Base-by-base conservation (phyloP, 2,888 invertebrate genomes). In the Drosophila mimica region DNA sequence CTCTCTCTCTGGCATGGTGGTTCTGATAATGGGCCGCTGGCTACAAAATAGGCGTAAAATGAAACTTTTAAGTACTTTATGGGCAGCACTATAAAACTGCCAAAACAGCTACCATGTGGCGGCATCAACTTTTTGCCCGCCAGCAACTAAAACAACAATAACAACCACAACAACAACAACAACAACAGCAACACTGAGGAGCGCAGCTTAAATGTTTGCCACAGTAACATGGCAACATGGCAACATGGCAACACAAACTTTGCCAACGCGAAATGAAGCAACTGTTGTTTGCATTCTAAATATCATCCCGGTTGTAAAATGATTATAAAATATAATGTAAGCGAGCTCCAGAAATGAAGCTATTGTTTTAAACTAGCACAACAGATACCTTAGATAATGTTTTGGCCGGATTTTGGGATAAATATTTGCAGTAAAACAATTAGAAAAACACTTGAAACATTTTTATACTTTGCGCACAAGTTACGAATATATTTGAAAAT, bases 31-130 rank as follows among this genome's bases (percentile, higher is more conserved):
- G 84, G 91, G 74, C 70, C 82, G 70, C 74, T 81, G 79, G 79
- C 81, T 77, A 70, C 87, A 79, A 88, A 90, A 90, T 88, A 90
- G 90, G 90, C 90, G 88, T 90, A 87, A 90, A 91, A 91, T 88
- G 87, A 91, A 90, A 90, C 91, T 91, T 91, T 90, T 90, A 90
- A 90, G 90, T 82, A 90, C 88, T 90, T 90, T 91, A 90, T 81
- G 87, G 85, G 67, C 87, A 82, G 76, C 88, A 88, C 90, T 84
- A 83, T 86, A 83, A 91, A 91, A 85, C 81, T 81, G 82, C 83
- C 73, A 76, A 83, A 90, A 88, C 85, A 90, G 77, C 83, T 82
- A 80, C 80, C 87, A 87, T 90, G 89, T 87, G 90, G 89, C 75
- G 70, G 56, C 72, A 74, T 78, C 85, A 81, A 76, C 82, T 81